Base-by-base conservation (phyloP, 2,888 invertebrate genomes). In the Catocala fraxini region DNA sequence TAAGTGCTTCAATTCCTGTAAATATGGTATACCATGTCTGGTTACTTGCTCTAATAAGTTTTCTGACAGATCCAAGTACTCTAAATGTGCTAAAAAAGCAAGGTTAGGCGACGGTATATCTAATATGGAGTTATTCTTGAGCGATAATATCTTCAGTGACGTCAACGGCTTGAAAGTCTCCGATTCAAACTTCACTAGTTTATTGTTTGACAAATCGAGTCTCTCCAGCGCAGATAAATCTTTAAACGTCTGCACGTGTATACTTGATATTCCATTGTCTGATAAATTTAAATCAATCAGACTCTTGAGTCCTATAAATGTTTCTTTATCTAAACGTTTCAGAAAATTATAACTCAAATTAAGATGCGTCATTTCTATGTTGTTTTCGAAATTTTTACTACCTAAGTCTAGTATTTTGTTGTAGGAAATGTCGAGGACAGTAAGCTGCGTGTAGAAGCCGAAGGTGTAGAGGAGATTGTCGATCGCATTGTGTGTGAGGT, bases 401-500 rank as follows among this genome's bases (percentile, higher is more conserved):
- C 97, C 98, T 79, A 99, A 92, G 11, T 96, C 96, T 86, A 96
- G 95, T 73, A 99, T 96, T 82, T 96, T 96, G 91, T 98, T 98
- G 85, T 95, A 95, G 12, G 98, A 97, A 54, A 98, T 95, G 86
- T 99, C 98, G 71, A 99, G 95, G 56, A 96, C 95, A 81, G 96
- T 96, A 45, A 99, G 95, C 81, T 97, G 96, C 71, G 96, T 96
- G 91, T 98, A 98, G 90, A 98, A 97, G 54, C 95, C 95, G 82
- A 98, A 95, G 15, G 97, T 96, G 86, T 96, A 97, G 71, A 97
- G 96, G 6, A 98, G 95, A 82, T 96, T 96, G 82, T 96, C 95
- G 83, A 99, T 97, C 75, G 96, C 96, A 89, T 98, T 98, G 85
- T 96, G 95, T n/a, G 97, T 96, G 62, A 98, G 95, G 85, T 97